Evolutionary conservation across 1,140 invertebrate species (phyloP), one percentile per base, ranked within the genome.

Genomic region (Augochlora pura): DNA sequence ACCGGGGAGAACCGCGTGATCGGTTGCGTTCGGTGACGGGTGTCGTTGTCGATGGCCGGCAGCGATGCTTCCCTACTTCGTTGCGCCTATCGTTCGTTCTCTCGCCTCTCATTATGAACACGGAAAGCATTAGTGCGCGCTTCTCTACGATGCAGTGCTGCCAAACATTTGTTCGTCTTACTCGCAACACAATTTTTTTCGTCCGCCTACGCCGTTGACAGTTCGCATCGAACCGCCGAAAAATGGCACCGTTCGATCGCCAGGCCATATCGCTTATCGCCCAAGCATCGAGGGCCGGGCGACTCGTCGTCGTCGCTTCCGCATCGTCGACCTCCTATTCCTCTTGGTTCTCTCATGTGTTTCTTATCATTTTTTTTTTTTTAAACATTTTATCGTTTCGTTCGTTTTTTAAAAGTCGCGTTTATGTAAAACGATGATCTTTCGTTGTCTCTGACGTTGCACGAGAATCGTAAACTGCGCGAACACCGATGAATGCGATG

Each of bases 81-180:
- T 74, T 68, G 27, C 64, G 65, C 70, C 46, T 75, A 73, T 59
- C 25, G 32, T 72, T 18, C 46, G 42, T 68, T 64, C 25, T 67
- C 14, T 80, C 32, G 63, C 16, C 4, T 18, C 39, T 67, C 38
- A 75, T n/a, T 62, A 79, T 69, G 71, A 80, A 86, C 84, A 86
- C 72, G 83, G 54, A 86, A 88, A 88, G 81, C 87, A 75, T 59
- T 81, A 57, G 72, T 85, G 77, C 77, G 67, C 77, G 42, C 52
- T 84, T 57, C 49, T 69, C 49, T 77, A 65, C 64, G 52, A 69
- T 38, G 65, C 64, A 42, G 74, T 82, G 65, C 71, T 82, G 57
- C 63, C 52, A 76, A 38, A 72, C 63, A 69, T 63, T 32, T 60
- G 74, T 73, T 67, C 46, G 18, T 62, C 14, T 60, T 18, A 10